A percentile compares a stretch with the other conserved stretches of the same genome.
Conservation (phyloP, 2,113 vertebrate species). For the Albula goreensis region DNA sequence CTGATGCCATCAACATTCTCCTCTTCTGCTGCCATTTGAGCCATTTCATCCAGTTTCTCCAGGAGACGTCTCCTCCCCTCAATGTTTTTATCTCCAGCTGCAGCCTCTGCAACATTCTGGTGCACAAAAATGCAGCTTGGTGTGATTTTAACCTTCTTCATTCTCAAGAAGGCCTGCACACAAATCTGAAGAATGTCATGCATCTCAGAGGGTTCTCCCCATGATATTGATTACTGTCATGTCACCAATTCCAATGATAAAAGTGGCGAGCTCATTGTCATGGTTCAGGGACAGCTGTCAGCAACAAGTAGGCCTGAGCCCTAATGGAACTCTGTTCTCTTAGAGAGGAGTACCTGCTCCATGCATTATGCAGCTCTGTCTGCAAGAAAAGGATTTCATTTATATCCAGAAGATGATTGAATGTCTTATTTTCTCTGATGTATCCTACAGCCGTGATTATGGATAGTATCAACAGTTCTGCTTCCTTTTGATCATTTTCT, state of each 20-base stretch:
- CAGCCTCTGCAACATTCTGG: slow-evolving; percentile 45
- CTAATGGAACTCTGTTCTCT: no score
- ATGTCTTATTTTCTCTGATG: no score
- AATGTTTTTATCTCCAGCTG: slow-evolving; percentile 43
- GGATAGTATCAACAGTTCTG: slow-evolving; percentile 54
- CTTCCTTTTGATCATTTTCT: slow-evolving; percentile 42
- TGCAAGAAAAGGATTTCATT: no score
- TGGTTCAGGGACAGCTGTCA: no score
- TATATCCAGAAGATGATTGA: no score
- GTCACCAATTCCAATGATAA: slow-evolving; percentile 68
- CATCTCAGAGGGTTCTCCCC: slow-evolving; percentile 44
- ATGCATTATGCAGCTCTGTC: no score
- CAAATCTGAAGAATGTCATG: slow-evolving; percentile 47
- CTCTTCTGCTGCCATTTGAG: slow-evolving; percentile 24
- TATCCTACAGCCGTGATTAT: slow-evolving; percentile 50
- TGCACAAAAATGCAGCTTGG: slow-evolving; percentile 46
- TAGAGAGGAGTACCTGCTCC: no score
- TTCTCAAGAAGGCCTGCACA: slow-evolving; percentile 46
- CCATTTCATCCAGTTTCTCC: slow-evolving; percentile 39
- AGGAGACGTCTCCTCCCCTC: slow-evolving; percentile 37
- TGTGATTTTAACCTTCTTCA: slow-evolving; percentile 32
- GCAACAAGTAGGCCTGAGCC: no score
- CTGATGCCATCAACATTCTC: not conserved
- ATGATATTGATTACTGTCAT: slow-evolving; percentile 53
- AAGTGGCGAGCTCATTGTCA: slow-evolving; percentile 64